Conservation (phyloP, 2,888 invertebrate genomes). For the Calameuta pallipes region DNA sequence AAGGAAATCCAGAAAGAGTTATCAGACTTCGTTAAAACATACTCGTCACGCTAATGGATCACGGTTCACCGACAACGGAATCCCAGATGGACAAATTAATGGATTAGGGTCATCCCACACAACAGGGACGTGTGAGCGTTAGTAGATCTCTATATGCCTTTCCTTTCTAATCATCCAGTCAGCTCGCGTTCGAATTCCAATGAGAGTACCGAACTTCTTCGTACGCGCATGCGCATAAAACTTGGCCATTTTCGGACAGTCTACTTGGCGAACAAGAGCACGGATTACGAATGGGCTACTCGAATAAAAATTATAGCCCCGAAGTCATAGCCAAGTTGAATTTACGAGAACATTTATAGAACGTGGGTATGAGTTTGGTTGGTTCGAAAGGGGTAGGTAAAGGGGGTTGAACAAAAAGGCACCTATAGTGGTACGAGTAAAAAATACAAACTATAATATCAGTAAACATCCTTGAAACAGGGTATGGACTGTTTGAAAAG, state of each 20-base stretch:
- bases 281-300: not conserved
- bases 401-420: not conserved
- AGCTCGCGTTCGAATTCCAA: not conserved
- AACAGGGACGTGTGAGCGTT: not conserved
- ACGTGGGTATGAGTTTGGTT: not conserved
- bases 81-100: not conserved
- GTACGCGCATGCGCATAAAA: not conserved
- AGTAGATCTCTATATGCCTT: not conserved
- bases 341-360: not conserved
- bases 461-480: not conserved
- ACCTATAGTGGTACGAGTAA: not conserved
- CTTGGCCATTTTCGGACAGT: not conserved
- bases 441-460: not conserved
- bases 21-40: not conserved
- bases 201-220: not conserved
- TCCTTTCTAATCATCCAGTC: not conserved
- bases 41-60: not conserved
- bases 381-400: not conserved
- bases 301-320: not conserved
- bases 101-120: not conserved
- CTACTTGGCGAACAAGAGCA: not conserved
- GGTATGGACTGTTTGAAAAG: not conserved
- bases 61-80: not conserved
- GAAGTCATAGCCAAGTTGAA: not conserved
- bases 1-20: not conserved